phyloP scores from a whole-genome alignment of 2,797 vertebrate genomes.

The Myotis planiceps region DNA sequence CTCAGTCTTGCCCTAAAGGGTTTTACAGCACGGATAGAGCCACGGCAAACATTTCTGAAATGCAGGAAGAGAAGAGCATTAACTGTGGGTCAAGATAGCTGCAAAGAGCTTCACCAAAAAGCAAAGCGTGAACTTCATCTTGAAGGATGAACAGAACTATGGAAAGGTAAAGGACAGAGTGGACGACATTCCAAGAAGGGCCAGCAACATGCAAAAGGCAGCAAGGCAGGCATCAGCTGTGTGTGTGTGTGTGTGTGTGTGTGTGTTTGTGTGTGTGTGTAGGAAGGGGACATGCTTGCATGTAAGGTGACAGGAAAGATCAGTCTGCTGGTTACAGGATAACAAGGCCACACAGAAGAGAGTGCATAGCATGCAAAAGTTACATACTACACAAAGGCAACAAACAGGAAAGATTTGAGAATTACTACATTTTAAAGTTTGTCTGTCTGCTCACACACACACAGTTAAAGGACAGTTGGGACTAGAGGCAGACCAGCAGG shows the following conservation, averaged over 20 bases:
- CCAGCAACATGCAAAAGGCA: neutral
- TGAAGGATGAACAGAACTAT: neutral
- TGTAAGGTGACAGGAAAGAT: neutral
- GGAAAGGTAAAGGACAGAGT: neutral
- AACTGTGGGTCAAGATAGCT: neutral
- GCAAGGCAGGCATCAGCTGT: neutral
- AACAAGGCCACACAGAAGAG: neutral
- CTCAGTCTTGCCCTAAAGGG: neutral
- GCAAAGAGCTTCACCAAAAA: constrained; percentile 5
- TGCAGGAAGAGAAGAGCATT: neutral
- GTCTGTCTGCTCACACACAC: neutral
- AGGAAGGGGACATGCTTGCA: too few species aligned
- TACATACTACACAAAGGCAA: neutral
- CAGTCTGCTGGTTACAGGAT: neutral
- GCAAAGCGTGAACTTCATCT: neutral
- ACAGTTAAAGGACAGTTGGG: neutral
- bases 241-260: neutral
- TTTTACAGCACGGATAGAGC: neutral
- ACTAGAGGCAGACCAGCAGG: neutral
- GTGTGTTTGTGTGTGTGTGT: neutral
- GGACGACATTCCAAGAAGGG: neutral
- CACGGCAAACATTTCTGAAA: neutral
- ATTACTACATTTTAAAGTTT: neutral
- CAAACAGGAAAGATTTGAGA: neutral
- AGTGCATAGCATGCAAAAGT: neutral